Evolutionary conservation across 37 sponge, comb jelly and placozoan genomes (phyloP).

Genomic region (Theonella swinhoei): DNA sequence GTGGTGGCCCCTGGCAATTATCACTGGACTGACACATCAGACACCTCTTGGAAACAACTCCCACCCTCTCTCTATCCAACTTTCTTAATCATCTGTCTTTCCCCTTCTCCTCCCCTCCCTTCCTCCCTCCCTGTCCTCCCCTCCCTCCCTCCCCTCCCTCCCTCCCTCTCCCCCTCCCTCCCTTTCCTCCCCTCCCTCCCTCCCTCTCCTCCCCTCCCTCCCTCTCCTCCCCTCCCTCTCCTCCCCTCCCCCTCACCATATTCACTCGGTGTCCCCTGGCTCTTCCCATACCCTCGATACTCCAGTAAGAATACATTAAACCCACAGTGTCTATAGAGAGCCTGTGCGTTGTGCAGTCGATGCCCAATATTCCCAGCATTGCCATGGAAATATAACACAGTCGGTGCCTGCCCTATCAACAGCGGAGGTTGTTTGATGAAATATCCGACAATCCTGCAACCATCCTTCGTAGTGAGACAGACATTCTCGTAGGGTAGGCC

Average conservation of each 20-base stretch:
- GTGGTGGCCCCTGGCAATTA: no score
- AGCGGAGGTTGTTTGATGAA: conserved; percentile 92
- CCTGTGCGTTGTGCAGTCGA: conserved; percentile 95
- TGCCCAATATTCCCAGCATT: conserved; percentile 99
- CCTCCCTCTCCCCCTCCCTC: no score
- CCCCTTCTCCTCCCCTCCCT: no score
- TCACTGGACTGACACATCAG: no score
- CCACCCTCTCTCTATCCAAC: no score
- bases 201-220: no score
- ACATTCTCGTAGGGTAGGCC: conserved; percentile 92
- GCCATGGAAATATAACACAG: conserved; percentile 93
- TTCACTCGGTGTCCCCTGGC: conserved; percentile 93
- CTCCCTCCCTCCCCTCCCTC: no score
- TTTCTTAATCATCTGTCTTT: no score
- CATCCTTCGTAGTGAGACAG: conserved; percentile 81
- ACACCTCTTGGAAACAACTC: no score
- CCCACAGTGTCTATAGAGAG: conserved; percentile 86
- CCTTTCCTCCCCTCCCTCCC: no score
- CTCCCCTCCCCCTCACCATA: conserved; percentile 78
- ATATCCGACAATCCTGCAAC: conserved; percentile 71
- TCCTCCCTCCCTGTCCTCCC: no score
- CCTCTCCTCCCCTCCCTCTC: no score
- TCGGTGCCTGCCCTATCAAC: conserved; percentile 62
- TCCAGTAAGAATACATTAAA: conserved; percentile 95
- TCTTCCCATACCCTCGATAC: conserved; percentile 98